Percentiles rank a stretch among this genome's conserved stretches.
Conservation (phyloP, 2,797 vertebrate genomes). For the Falco peregrinus region DNA sequence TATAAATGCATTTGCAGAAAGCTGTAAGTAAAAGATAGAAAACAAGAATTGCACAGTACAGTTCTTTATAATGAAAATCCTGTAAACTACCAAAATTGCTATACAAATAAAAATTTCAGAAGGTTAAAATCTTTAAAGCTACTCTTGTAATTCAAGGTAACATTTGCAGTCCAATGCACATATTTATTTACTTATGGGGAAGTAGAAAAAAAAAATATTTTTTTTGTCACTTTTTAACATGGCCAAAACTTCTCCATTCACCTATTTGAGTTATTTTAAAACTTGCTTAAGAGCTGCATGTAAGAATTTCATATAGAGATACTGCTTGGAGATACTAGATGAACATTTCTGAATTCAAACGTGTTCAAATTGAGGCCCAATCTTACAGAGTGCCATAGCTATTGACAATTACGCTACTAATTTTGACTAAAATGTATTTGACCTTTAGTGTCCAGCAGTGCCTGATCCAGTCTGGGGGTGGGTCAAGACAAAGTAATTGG, state of each 20-base stretch:
- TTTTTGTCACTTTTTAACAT: background rate
- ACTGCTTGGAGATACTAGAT: background rate
- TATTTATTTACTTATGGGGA: background rate
- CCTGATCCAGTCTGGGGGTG: background rate
- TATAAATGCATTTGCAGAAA: background rate
- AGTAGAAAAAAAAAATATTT: background rate
- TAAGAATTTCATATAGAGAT: background rate
- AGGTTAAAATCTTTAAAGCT: background rate
- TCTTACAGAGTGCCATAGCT: background rate
- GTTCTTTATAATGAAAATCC: background rate
- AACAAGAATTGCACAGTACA: background rate
- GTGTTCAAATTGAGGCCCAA: background rate
- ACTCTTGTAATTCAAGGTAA: background rate
- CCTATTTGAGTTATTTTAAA: background rate
- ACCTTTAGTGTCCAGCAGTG: background rate
- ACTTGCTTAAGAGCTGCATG: background rate
- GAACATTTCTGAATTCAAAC: background rate
- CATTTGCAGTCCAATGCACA: background rate
- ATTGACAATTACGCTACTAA: background rate
- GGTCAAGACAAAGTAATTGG: background rate
- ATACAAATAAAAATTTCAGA: background rate
- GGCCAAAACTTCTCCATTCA: background rate
- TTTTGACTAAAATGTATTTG: background rate
- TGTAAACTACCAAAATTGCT: background rate
- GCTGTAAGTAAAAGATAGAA: background rate